Percentiles rank a stretch among this genome's conserved stretches.
These are phyloP conservation scores for Lepus europaeus DNA, from an alignment of 2,113 vertebrate genomes.

Conservation along the genomic window DNA sequence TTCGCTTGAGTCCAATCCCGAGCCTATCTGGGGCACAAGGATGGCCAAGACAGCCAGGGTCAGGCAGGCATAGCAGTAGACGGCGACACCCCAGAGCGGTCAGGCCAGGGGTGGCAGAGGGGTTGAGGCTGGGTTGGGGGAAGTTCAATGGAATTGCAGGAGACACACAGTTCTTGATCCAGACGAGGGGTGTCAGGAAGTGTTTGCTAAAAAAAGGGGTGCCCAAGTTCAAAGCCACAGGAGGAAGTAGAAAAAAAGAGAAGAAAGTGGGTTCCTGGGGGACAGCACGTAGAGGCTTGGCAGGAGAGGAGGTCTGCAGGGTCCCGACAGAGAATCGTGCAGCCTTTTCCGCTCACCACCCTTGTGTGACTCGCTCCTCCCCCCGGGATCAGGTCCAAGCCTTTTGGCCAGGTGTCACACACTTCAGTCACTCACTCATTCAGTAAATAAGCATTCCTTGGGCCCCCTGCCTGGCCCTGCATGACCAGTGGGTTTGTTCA, in stretches of 20 bases:
- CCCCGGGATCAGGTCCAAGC: not conserved
- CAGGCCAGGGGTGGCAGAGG: not conserved
- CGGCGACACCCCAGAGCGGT: not conserved
- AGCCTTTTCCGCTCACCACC: not conserved
- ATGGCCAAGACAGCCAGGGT: not conserved
- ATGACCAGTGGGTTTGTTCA: no score
- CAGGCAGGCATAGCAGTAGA: not conserved
- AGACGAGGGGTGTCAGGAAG: not conserved
- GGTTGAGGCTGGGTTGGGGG: not conserved
- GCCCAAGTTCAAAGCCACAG: not conserved
- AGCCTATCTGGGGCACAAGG: not conserved
- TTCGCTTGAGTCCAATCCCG: not conserved
- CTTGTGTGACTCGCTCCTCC: fast-evolving
- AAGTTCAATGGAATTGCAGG: not conserved
- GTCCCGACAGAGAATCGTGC: not conserved
- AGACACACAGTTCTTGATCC: not conserved
- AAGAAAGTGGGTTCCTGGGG: not conserved
- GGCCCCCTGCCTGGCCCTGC: not conserved
- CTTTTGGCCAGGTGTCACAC: not conserved
- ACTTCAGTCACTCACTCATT: not conserved
- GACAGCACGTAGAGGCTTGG: not conserved
- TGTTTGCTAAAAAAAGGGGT: not conserved
- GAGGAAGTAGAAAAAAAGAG: not conserved
- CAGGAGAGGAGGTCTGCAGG: not conserved
- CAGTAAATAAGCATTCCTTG: not conserved